These are phyloP conservation scores for Hippopotamus amphibius DNA, from an alignment of 2,113 vertebrate genomes.

Conservation along the genomic window DNA sequence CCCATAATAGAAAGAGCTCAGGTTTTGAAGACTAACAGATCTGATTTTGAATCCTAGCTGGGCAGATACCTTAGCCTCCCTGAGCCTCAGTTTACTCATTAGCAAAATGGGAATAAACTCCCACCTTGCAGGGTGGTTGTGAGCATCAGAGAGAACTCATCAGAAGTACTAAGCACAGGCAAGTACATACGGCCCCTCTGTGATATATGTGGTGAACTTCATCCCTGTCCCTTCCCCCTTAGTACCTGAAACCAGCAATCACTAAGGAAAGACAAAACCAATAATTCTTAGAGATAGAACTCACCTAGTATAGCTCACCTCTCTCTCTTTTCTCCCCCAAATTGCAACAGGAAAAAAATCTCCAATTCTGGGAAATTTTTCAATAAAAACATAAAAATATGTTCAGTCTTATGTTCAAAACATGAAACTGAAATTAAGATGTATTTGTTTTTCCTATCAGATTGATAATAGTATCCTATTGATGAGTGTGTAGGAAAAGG, in stretches of 20 bases:
- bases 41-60: not conserved
- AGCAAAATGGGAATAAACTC: not conserved
- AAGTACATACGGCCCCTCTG: not conserved
- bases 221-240: not conserved
- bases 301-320: not conserved
- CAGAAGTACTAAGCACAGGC: not conserved
- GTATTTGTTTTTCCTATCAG: not conserved
- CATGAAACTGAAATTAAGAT: not conserved
- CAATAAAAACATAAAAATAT: conserved; percentile 20
- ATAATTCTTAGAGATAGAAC: not conserved
- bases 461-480: not conserved
- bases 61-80: not conserved
- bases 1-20: not conserved
- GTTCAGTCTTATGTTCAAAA: not conserved
- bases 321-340: not conserved
- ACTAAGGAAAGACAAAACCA: not conserved
- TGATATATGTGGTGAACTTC: not conserved
- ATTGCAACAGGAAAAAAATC: not conserved
- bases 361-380: conserved; percentile 2
- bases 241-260: not conserved
- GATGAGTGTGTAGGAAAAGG: not conserved
- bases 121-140: not conserved
- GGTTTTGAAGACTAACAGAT: not conserved
- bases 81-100: conserved; percentile 17
- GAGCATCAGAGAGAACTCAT: not conserved